These are phyloP conservation scores for Panzeria rudis DNA, from an alignment of 2,888 invertebrate species.

Conservation along the genomic window DNA sequence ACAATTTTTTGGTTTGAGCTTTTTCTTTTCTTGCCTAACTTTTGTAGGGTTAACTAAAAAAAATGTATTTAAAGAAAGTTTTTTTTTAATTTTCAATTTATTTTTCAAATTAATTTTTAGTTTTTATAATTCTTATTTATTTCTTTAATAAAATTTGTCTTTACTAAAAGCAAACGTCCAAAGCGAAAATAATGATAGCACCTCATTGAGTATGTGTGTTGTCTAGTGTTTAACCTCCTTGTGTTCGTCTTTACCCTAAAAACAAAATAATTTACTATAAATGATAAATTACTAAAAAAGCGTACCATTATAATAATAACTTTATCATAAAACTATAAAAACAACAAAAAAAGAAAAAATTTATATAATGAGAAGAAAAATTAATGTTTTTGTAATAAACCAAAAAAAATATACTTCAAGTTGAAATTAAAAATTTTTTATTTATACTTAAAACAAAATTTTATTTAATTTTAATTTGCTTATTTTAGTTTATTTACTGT, in stretches of 20 bases:
- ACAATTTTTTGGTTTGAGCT: constrained; percentile 81
- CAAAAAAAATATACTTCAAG: not conserved
- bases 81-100: constrained; percentile 44
- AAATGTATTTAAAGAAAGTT: constrained; percentile 42
- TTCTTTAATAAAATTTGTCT: constrained; percentile 69
- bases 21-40: constrained; percentile 83
- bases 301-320: constrained; percentile 46
- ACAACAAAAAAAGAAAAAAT: constrained; percentile 40
- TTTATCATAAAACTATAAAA: constrained; percentile 19
- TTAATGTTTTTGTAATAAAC: not conserved
- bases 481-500: constrained; percentile 73
- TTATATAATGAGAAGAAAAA: constrained; percentile 56
- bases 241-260: constrained; percentile 91
- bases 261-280: constrained; percentile 72
- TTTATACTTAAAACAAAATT: constrained; percentile 68
- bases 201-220: constrained; percentile 89
- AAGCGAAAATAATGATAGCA: constrained; percentile 84
- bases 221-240: constrained; percentile 94
- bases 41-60: constrained; percentile 73
- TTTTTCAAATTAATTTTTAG: constrained; percentile 48
- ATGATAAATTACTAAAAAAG: constrained; percentile 73
- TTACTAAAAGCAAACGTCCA: constrained; percentile 75
- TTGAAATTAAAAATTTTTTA: constrained; percentile 22
- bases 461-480: constrained; percentile 78
- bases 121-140: constrained; percentile 49